These are phyloP conservation scores for Tryphoninae sp. DNA, from an alignment of 2,888 invertebrate species.

Conservation along the genomic window DNA sequence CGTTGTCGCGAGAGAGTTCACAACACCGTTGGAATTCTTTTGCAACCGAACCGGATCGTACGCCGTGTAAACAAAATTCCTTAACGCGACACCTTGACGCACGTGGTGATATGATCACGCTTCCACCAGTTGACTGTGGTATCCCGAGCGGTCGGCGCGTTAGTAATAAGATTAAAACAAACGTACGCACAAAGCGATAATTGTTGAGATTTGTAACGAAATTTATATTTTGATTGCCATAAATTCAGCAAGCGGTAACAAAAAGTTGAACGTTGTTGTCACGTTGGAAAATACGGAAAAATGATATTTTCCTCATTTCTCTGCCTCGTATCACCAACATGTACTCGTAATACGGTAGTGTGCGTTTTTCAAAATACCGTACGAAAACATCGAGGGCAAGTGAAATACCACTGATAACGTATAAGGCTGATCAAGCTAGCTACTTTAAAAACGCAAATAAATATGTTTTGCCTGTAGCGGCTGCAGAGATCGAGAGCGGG, in stretches of 20 bases:
- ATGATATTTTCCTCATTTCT: neutral
- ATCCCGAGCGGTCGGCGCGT: conserved; percentile 30
- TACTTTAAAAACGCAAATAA: no score
- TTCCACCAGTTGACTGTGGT: conserved; percentile 36
- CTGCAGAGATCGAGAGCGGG: neutral
- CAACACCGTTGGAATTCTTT: conserved; percentile 58
- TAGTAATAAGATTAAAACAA: conserved; percentile 42
- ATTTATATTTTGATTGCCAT: neutral
- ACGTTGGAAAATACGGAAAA: neutral
- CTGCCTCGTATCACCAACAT: no score
- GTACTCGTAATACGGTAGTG: no score
- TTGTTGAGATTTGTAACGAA: no score
- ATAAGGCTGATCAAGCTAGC: no score
- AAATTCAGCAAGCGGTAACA: neutral
- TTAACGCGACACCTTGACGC: conserved; percentile 56
- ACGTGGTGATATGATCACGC: conserved; percentile 38
- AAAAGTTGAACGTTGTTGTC: neutral
- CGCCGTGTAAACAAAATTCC: conserved; percentile 61
- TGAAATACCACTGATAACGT: no score
- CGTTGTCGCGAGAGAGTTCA: conserved; percentile 20
- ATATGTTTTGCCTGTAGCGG: no score
- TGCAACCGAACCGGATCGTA: conserved; percentile 53
- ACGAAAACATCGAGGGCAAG: no score
- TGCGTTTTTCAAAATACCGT: no score
- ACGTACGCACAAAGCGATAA: neutral